A percentile compares a stretch with the other conserved stretches of the same genome.
These are phyloP conservation scores for Phaetusa simplex DNA, from an alignment of 2,113 vertebrate genomes.

Conservation along the genomic window DNA sequence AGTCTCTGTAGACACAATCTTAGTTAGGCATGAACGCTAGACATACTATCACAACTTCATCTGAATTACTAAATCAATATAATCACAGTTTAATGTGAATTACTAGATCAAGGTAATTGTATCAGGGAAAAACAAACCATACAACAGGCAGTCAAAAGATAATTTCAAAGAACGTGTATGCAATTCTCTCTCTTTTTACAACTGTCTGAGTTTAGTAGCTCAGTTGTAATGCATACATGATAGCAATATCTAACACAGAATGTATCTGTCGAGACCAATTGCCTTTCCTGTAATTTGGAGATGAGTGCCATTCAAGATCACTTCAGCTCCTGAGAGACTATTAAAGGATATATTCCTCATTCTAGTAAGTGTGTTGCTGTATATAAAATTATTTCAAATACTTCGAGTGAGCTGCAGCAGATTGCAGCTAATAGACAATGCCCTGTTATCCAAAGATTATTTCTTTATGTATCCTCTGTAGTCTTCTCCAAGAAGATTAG, in stretches of 20 bases:
- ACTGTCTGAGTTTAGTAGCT: neutral
- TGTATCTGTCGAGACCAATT: neutral
- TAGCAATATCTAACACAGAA: neutral
- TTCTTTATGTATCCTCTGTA: neutral
- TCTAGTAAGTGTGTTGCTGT: neutral
- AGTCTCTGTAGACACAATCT: neutral
- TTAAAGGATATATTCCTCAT: neutral
- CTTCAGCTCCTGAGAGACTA: neutral
- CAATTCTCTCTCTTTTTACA: neutral
- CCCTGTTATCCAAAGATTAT: neutral
- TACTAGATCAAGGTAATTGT: neutral
- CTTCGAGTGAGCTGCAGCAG: neutral
- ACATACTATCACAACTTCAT: neutral
- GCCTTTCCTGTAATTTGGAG: neutral
- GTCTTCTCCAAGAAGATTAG: neutral
- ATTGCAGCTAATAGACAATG: neutral
- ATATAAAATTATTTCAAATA: neutral
- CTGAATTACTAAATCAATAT: neutral
- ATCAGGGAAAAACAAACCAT: neutral
- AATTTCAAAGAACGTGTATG: neutral
- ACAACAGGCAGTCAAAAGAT: neutral
- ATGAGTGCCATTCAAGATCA: neutral
- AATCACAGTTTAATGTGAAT: neutral
- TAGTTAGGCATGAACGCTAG: neutral
- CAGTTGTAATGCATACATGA: neutral